Conservation (phyloP, 2,113 vertebrate species). For the Lepus americanus region DNA sequence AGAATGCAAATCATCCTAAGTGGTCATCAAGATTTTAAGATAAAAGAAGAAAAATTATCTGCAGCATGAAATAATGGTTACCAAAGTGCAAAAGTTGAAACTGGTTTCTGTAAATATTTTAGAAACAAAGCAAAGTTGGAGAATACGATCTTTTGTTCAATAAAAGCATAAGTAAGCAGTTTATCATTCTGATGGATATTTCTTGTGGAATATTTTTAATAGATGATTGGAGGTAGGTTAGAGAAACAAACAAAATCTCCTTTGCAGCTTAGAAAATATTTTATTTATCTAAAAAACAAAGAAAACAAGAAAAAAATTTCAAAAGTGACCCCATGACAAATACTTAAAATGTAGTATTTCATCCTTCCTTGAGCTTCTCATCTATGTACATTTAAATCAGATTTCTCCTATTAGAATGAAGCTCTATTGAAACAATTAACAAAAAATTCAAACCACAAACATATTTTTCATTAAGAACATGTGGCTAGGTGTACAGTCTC, state of each 20-base stretch:
- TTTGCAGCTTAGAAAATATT: neutral
- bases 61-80: constrained; percentile 10
- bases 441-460: constrained; percentile 14
- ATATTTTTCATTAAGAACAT: constrained; percentile 15
- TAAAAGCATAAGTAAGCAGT: constrained; percentile 17
- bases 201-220: neutral
- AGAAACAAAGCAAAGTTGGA: constrained; percentile 8
- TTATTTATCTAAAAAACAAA: constrained; percentile 10
- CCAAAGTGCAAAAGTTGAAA: constrained; percentile 47
- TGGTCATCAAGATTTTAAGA: constrained; percentile 13
- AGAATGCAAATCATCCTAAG: constrained; percentile 34
- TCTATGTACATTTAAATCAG: constrained; percentile 13
- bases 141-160: constrained; percentile 11
- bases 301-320: neutral
- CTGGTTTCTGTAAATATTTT: constrained; percentile 30
- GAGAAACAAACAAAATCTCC: neutral
- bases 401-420: constrained; percentile 10
- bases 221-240: neutral
- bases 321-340: neutral
- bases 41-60: constrained; percentile 26
- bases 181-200: neutral
- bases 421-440: neutral
- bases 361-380: constrained; percentile 5
- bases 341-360: neutral
- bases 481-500: neutral